Percentiles rank a stretch among this genome's conserved stretches.
These are phyloP conservation scores for Saturnia pavonia DNA, from an alignment of 2,888 invertebrate species.

Conservation along the genomic window DNA sequence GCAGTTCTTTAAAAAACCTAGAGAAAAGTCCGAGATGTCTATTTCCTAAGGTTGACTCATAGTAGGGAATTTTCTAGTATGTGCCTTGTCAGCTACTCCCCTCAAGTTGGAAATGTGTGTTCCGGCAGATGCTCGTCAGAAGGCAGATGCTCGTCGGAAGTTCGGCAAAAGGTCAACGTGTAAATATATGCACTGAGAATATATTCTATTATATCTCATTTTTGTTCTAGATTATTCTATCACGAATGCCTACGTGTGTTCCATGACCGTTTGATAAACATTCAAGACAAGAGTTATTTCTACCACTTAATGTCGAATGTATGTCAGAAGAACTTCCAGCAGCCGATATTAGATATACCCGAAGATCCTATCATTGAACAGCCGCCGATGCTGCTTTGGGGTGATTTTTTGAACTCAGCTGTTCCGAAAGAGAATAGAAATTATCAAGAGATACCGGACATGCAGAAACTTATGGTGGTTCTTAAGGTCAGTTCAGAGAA, in stretches of 20 bases:
- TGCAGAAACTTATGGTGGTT: conserved; percentile 85
- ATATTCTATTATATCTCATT: background rate
- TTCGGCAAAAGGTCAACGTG: too few species aligned
- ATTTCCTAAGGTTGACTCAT: too few species aligned
- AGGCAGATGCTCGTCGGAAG: too few species aligned
- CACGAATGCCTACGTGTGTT: conserved; percentile 96
- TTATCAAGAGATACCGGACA: conserved; percentile 91
- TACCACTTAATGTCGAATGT: conserved; percentile 86
- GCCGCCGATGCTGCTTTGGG: conserved; percentile 88
- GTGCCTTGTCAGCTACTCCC: too few species aligned
- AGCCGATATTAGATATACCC: conserved; percentile 82
- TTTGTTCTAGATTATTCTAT: conserved; percentile 87
- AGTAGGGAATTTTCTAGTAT: too few species aligned
- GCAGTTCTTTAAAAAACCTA: too few species aligned
- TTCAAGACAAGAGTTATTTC: conserved; percentile 91
- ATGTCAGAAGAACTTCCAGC: conserved; percentile 84
- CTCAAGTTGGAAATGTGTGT: background rate
- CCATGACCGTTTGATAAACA: conserved; percentile 93
- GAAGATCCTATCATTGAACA: conserved; percentile 81
- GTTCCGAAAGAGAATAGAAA: conserved; percentile 86
- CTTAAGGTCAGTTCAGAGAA: conserved; percentile 78
- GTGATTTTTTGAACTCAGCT: conserved; percentile 91
- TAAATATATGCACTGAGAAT: background rate
- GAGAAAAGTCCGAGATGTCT: too few species aligned
- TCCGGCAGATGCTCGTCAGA: too few species aligned